phyloP scores from a whole-genome alignment of 2,113 vertebrate genomes.

The Pelecanus crispus region DNA sequence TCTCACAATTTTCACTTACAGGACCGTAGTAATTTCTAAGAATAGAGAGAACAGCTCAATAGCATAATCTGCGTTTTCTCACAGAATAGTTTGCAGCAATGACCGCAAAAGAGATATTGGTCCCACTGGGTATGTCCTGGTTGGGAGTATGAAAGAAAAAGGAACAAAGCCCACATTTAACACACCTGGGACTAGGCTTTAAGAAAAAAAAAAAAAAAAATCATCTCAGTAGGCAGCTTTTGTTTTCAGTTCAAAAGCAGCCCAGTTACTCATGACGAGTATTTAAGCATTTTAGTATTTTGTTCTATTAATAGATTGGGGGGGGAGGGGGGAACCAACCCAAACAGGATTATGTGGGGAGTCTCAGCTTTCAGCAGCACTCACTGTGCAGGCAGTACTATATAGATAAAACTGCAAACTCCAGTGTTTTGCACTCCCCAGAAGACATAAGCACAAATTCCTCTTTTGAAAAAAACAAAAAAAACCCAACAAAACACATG shows the following conservation, averaged over 20 bases:
- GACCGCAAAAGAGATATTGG: not conserved
- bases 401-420: not conserved
- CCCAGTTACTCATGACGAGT: not conserved
- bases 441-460: constrained; percentile 22
- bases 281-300: constrained; percentile 23
- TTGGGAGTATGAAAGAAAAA: not conserved
- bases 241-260: constrained; percentile 27
- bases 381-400: not conserved
- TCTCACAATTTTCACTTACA: not conserved
- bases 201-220: not conserved
- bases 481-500: not conserved
- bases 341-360: constrained; percentile 1
- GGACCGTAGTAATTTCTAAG: not conserved
- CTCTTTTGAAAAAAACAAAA: not conserved
- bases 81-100: not conserved
- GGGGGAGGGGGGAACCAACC: no score
- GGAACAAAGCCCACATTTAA: not conserved
- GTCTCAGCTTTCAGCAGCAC: constrained; percentile 11
- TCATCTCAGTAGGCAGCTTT: not conserved
- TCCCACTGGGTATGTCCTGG: not conserved
- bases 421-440: not conserved
- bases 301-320: constrained; percentile 12
- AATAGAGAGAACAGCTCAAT: not conserved
- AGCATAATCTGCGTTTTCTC: not conserved
- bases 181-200: not conserved